Evolutionary conservation across 1,140 invertebrate genomes (phyloP).

Genomic region (Temnothorax curvispinosus): DNA sequence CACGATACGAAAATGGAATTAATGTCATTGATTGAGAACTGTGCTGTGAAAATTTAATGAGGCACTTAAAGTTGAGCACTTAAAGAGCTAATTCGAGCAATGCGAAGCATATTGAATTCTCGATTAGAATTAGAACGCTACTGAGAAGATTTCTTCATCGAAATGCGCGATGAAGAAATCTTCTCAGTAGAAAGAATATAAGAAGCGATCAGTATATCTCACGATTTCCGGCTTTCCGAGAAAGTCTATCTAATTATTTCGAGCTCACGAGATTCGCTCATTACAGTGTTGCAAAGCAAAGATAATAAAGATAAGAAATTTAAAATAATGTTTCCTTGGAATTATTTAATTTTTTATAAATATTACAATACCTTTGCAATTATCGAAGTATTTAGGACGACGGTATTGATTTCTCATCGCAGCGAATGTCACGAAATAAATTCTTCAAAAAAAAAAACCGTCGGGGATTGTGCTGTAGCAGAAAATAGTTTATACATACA

Average conservation of each 20-base stretch:
- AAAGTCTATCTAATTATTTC: background rate
- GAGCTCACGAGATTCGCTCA: background rate
- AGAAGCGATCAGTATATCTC: background rate
- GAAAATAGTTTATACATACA: conserved; percentile 27
- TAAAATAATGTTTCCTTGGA: background rate
- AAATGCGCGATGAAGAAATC: too few relatives aligned
- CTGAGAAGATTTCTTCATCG: background rate
- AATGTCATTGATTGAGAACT: background rate
- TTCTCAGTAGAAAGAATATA: background rate
- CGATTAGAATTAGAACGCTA: background rate
- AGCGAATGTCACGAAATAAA: conserved; percentile 9
- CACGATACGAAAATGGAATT: background rate
- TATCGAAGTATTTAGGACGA: background rate
- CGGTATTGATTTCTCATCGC: conserved; percentile 12
- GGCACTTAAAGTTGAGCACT: background rate
- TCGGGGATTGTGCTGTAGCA: background rate
- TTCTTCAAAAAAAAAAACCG: conserved; percentile 6
- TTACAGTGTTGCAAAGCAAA: background rate
- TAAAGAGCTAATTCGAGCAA: background rate
- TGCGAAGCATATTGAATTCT: background rate
- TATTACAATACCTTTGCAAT: background rate
- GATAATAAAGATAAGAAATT: background rate
- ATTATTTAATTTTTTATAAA: background rate
- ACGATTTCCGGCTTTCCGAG: background rate
- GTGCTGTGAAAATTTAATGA: background rate